A percentile compares a stretch with the other conserved stretches of the same genome.
These are phyloP conservation scores for Micropoecilia bifurca DNA, from an alignment of 2,797 vertebrate species.

Conservation along the genomic window DNA sequence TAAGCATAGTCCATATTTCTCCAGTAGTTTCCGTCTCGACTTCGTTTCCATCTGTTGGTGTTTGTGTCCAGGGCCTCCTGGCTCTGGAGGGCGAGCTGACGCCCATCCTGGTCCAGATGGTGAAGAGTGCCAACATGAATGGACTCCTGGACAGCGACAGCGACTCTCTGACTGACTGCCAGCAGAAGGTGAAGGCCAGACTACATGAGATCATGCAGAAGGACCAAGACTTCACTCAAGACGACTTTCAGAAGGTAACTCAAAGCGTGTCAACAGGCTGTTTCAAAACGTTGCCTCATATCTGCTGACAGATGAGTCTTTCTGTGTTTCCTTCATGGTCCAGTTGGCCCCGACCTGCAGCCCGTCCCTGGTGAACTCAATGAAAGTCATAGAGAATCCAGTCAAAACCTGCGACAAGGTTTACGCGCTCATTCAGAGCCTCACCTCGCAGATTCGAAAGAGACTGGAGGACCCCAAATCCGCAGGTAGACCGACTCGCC, in stretches of 20 bases:
- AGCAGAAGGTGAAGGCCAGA: conserved; percentile 93
- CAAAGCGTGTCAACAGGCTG: not conserved
- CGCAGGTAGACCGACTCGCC: conserved; percentile 80
- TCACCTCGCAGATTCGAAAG: conserved; percentile 92
- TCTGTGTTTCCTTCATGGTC: not conserved
- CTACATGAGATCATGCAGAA: conserved; percentile 97
- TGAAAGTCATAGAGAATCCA: conserved; percentile 92
- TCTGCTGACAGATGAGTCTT: not conserved
- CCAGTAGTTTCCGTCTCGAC: not conserved
- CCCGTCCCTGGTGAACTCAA: conserved; percentile 90
- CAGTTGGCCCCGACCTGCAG: conserved; percentile 93
- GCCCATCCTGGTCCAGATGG: conserved; percentile 99
- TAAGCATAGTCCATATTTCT: not conserved
- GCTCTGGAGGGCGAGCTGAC: conserved; percentile 97
- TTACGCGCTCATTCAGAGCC: conserved; percentile 92
- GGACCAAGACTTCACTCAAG: conserved; percentile 87
- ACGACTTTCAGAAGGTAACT: conserved; percentile 91
- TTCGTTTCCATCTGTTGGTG: not conserved
- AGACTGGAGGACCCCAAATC: conserved; percentile 95
- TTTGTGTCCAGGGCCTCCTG: conserved; percentile 87
- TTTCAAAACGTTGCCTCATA: not conserved
- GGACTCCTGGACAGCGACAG: conserved; percentile 96
- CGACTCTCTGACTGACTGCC: conserved; percentile 94
- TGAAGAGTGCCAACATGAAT: conserved; percentile 99
- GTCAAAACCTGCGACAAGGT: conserved; percentile 92